These are phyloP conservation scores for Ormia ochracea DNA, from an alignment of 2,888 invertebrate species.

Conservation along the genomic window DNA sequence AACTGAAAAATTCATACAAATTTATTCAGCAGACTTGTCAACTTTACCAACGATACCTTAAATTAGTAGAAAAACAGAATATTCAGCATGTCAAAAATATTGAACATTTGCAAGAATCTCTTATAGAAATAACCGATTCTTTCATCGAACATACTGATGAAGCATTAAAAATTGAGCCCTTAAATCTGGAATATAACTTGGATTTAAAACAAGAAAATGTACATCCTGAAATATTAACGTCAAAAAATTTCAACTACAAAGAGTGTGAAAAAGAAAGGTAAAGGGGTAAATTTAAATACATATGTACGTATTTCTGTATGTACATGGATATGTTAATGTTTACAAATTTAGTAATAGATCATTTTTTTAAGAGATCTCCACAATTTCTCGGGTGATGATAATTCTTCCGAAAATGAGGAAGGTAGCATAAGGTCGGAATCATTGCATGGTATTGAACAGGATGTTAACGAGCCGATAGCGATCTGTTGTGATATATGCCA, in stretches of 20 bases:
- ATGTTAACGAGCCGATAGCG: conserved; percentile 22
- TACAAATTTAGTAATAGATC: not conserved
- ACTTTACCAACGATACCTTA: not conserved
- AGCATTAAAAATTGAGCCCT: conserved; percentile 21
- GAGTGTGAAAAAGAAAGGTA: conserved; percentile 38
- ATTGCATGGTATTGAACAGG: not conserved
- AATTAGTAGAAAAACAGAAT: not conserved
- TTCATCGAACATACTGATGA: not conserved
- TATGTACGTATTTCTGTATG: too few relatives aligned
- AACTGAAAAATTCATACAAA: conserved; percentile 31
- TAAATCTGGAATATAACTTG: not conserved
- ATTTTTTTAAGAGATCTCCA: conserved; percentile 3
- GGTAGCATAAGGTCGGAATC: conserved; percentile 25
- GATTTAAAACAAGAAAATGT: conserved; percentile 14
- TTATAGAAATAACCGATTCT: conserved; percentile 33
- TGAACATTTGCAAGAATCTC: conserved; percentile 41
- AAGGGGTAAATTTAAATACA: not conserved
- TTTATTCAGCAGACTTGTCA: conserved; percentile 34
- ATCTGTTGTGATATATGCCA: conserved; percentile 52
- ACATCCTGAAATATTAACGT: not conserved
- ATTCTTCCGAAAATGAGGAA: conserved; percentile 25
- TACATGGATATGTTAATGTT: too few relatives aligned
- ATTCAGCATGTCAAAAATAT: conserved; percentile 23
- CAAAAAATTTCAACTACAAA: not conserved
- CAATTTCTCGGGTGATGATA: not conserved